phyloP scores from a whole-genome alignment of 2,888 invertebrate genomes.

The Dicranocentrus wangi region DNA sequence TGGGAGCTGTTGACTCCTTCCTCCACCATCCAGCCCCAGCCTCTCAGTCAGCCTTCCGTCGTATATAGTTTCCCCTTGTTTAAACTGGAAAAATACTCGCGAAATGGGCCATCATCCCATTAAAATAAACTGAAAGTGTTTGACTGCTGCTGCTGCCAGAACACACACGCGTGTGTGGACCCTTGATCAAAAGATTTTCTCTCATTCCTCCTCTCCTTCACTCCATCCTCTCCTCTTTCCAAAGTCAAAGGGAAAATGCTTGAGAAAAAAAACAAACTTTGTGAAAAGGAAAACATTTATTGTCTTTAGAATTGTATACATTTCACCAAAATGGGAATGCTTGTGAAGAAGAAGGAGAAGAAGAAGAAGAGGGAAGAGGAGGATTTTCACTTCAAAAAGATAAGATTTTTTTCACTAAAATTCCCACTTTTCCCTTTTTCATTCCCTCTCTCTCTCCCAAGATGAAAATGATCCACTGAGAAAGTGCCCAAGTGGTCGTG shows the following conservation, averaged over 20 bases:
- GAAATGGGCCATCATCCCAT: background rate
- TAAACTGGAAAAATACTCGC: background rate
- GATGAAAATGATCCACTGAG: constrained; percentile 55
- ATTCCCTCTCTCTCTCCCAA: constrained; percentile 53
- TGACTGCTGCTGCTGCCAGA: too few relatives aligned
- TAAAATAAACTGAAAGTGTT: background rate
- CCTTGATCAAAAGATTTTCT: background rate
- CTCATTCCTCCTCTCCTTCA: background rate
- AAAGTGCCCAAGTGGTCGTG: background rate
- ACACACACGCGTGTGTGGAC: too few relatives aligned
- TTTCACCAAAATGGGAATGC: too few relatives aligned
- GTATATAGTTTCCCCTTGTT: too few relatives aligned
- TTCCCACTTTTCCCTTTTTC: constrained; percentile 56
- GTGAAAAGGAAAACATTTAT: background rate
- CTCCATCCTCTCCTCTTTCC: too few relatives aligned
- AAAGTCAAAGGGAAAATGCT: constrained; percentile 4
- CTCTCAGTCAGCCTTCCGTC: too few relatives aligned
- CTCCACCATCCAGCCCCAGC: too few relatives aligned
- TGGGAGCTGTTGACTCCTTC: too few relatives aligned
- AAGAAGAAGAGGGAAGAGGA: background rate
- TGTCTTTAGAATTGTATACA: too few relatives aligned
- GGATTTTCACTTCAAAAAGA: constrained; percentile 61
- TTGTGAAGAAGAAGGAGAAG: too few relatives aligned
- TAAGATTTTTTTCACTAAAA: constrained; percentile 36
- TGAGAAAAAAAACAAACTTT: too few relatives aligned